These are phyloP conservation scores for Metridium senile DNA, from an alignment of 92 coral and sea anemone species.

Conservation along the genomic window DNA sequence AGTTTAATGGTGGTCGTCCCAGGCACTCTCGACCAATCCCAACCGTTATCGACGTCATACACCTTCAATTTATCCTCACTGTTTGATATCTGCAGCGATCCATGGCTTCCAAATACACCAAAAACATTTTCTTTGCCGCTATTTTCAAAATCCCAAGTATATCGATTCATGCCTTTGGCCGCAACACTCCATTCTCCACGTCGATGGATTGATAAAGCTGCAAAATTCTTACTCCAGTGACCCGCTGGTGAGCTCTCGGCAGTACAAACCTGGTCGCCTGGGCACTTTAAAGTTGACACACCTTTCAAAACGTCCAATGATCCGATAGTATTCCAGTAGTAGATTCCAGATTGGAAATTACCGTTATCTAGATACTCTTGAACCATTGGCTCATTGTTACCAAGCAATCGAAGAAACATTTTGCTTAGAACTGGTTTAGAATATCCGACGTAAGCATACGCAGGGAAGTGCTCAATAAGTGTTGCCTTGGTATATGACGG, in stretches of 20 bases:
- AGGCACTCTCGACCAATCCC: constrained; percentile 67
- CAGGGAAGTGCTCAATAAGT: constrained; percentile 30
- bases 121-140: constrained; percentile 32
- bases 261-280: not conserved
- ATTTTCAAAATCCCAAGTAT: constrained; percentile 45
- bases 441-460: constrained; percentile 32
- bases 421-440: not conserved
- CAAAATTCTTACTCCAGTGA: constrained; percentile 60
- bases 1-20: constrained; percentile 48
- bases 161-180: constrained; percentile 58
- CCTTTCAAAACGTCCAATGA: constrained; percentile 31
- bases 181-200: constrained; percentile 56
- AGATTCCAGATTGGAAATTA: constrained; percentile 9
- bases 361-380: constrained; percentile 28
- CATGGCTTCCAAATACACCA: constrained; percentile 62
- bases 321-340: constrained; percentile 55
- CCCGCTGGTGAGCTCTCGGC: constrained; percentile 52
- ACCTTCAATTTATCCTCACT: constrained; percentile 42
- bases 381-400: not conserved
- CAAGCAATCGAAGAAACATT: constrained; percentile 45
- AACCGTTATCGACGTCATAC: constrained; percentile 46
- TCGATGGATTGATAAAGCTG: constrained; percentile 46
- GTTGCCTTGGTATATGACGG: constrained; percentile 27
- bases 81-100: constrained; percentile 62
- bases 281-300: constrained; percentile 6